Base-by-base conservation (phyloP, 1,140 invertebrate genomes). In the Magallana gigas region DNA sequence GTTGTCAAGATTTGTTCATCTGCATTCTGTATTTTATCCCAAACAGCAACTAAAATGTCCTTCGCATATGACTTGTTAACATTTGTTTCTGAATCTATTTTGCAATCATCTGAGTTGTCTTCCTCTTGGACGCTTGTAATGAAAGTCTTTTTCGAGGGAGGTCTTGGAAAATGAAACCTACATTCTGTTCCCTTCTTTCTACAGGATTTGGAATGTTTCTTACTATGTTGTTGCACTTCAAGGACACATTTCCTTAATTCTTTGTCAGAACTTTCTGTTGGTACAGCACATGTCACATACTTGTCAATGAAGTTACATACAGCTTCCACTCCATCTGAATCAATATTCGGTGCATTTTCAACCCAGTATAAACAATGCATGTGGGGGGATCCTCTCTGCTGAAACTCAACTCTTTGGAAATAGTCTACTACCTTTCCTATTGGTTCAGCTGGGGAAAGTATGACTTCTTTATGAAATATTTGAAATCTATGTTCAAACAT, bases 371-470 rank as follows among this genome's bases (percentile, higher is more conserved):
- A 36, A 36, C 36, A 36, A 36, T 36, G 36, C 36, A 36, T 36
- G 36, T 36, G 36, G 36, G 36, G 36, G 36, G 36, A 36, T 36
- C 36, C 36, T 36, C 36, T 36, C 36, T 36, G 36, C 36, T 36
- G 36, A 36, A 36, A 36, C 36, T 36, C 36, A 3, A 36, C 36
- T 36, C 36, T 36, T 36, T 36, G 36, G 36, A 36, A 36, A 36
- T 36, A 36, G 36, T 36, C 36, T 36, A 36, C 36, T 36, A 36
- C 36, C 36, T 36, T 36, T 36, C 36, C 36, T 36, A 36, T 36
- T 36, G 85, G 29, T 57, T 80, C 81, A 29, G 64, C 16, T 7
- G 60, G 18, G 86, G 86, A 84, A 83, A 68, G 6, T 87, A 56
- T 57, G 29, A 11, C 14, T 83, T 36, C 36, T 36, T 36, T 36